These are phyloP conservation scores for Botia almorhae DNA, from an alignment of 2,797 vertebrate species.

Conservation along the genomic window DNA sequence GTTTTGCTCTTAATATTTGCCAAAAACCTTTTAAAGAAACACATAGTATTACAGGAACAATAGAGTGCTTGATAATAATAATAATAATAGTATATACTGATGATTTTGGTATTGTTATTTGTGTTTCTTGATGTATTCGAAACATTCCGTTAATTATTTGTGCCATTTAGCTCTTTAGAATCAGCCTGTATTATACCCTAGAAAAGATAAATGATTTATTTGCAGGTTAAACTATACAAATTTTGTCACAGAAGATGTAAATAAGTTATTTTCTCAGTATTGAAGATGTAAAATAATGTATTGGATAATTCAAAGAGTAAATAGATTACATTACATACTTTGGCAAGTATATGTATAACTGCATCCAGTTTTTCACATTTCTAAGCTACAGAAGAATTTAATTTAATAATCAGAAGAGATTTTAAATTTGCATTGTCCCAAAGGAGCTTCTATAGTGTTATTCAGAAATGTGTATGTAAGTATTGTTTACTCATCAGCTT, in stretches of 20 bases:
- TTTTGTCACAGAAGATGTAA: background rate
- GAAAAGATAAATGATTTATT: conserved; percentile 10
- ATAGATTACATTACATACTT: background rate
- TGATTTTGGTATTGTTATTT: conserved; percentile 34
- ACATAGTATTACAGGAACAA: conserved; percentile 35
- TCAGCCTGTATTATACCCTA: conserved; percentile 13
- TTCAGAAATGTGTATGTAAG: conserved; percentile 8
- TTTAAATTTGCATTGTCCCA: background rate
- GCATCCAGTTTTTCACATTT: background rate
- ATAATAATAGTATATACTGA: conserved; percentile 15
- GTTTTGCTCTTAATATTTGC: conserved; percentile 38
- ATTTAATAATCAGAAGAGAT: too few species aligned
- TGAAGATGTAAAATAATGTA: conserved; percentile 17
- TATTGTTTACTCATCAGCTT: conserved; percentile 15
- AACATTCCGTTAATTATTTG: conserved; percentile 28
- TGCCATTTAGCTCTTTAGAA: conserved; percentile 45
- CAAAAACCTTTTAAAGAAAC: conserved; percentile 41
- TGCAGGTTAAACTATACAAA: conserved; percentile 16
- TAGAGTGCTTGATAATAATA: background rate
- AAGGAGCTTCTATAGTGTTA: background rate
- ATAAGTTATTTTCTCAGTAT: conserved; percentile 8
- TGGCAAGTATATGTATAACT: background rate
- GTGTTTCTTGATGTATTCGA: conserved; percentile 37
- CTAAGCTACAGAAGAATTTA: background rate
- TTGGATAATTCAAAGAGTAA: background rate